These are phyloP conservation scores for Athene cunicularia DNA, from an alignment of 2,113 vertebrate species.

Conservation along the genomic window DNA sequence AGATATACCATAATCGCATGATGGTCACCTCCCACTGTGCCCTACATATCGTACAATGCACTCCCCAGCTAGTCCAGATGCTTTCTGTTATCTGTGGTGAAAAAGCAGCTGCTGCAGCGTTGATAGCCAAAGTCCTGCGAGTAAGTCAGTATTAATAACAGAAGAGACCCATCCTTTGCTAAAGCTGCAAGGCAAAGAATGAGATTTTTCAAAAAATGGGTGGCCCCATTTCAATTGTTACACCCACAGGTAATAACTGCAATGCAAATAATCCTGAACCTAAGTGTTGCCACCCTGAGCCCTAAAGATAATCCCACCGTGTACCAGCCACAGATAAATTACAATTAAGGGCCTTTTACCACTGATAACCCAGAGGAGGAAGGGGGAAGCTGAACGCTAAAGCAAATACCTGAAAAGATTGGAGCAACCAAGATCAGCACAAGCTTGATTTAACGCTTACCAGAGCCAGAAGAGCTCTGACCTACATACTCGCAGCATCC, in stretches of 20 bases:
- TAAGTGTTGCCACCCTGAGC: not conserved
- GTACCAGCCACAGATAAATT: not conserved
- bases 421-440: not conserved
- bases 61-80: not conserved
- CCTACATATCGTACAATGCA: not conserved
- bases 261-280: not conserved
- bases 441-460: not conserved
- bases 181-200: not conserved
- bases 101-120: not conserved
- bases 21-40: constrained; percentile 1
- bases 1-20: not conserved
- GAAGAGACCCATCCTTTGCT: not conserved
- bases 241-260: not conserved
- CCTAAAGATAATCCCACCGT: fast-evolving
- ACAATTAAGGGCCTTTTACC: not conserved
- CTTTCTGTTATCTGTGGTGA: not conserved
- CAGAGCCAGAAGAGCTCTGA: constrained; percentile 28
- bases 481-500: constrained; percentile 31
- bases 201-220: not conserved
- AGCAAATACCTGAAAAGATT: not conserved
- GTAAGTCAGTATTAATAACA: not conserved
- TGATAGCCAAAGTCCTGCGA: not conserved
- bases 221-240: not conserved
- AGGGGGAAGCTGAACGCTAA: not conserved
- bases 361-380: not conserved